A percentile compares a stretch with the other conserved stretches of the same genome.
phyloP scores from a whole-genome alignment of 2,797 vertebrate genomes.

The Arnoldichthys spilopterus region DNA sequence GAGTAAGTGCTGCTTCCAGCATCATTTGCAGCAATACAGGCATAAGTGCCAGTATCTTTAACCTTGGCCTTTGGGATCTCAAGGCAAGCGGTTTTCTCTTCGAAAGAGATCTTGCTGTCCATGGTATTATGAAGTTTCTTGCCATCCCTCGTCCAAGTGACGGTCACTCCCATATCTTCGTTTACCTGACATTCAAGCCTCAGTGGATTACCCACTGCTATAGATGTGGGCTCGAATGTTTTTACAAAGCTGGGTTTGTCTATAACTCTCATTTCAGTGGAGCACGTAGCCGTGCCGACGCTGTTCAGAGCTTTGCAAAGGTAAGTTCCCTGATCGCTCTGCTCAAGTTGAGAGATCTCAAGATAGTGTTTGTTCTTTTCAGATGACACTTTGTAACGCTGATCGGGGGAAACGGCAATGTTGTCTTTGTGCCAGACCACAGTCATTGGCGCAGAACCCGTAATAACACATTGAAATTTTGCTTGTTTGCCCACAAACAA shows the following conservation, averaged over 20 bases:
- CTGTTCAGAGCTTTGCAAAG: slow-evolving; percentile 97
- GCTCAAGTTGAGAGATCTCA: slow-evolving; percentile 86
- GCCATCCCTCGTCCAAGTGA: slow-evolving; percentile 92
- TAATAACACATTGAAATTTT: slow-evolving; percentile 90
- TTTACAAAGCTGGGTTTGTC: slow-evolving; percentile 91
- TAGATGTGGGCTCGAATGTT: slow-evolving; percentile 81
- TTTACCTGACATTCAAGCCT: slow-evolving; percentile 94
- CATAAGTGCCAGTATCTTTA: slow-evolving; percentile 94
- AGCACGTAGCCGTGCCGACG: slow-evolving; percentile 90
- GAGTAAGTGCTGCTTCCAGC: slow-evolving; percentile 91
- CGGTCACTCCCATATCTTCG: slow-evolving; percentile 92
- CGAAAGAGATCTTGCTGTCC: slow-evolving; percentile 94
- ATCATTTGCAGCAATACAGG: slow-evolving; percentile 92
- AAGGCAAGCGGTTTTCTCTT: slow-evolving; percentile 93
- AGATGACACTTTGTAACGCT: slow-evolving; percentile 81
- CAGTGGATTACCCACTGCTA: slow-evolving; percentile 88
- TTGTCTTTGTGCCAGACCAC: slow-evolving; percentile 96
- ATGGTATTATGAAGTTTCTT: slow-evolving; percentile 92
- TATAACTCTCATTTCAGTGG: slow-evolving; percentile 87
- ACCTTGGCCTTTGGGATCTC: slow-evolving; percentile 93
- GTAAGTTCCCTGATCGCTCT: slow-evolving; percentile 87
- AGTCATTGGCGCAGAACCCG: slow-evolving; percentile 91
- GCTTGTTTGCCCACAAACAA: slow-evolving; percentile 93
- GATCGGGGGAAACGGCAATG: slow-evolving; percentile 81
- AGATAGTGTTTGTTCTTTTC: slow-evolving; percentile 90